A percentile compares a stretch with the other conserved stretches of the same genome.
Conservation (phyloP, 1,140 invertebrate genomes). For the Limonius californicus region DNA sequence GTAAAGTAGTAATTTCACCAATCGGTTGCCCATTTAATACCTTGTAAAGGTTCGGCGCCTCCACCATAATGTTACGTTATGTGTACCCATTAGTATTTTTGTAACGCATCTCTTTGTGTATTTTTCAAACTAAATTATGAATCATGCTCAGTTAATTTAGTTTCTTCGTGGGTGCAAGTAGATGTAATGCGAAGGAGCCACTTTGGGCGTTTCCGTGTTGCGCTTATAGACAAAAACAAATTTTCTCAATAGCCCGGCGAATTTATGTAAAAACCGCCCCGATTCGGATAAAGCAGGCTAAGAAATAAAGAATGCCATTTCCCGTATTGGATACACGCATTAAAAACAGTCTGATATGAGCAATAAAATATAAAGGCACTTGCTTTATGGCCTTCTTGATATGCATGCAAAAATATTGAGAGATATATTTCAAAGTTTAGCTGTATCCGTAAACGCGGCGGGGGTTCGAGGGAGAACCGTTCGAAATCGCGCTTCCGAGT, state of each 20-base stretch:
- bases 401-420: conserved; percentile 39
- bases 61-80: too few species aligned
- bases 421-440: conserved; percentile 37
- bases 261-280: conserved; percentile 10
- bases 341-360: conserved; percentile 40
- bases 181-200: too few species aligned
- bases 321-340: conserved; percentile 40
- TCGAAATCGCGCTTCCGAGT: conserved; percentile 15
- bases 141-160: too few species aligned
- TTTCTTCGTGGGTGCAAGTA: too few species aligned
- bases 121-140: too few species aligned
- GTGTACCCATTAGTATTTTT: too few species aligned
- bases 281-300: conserved; percentile 14
- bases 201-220: too few species aligned
- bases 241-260: conserved; percentile 1
- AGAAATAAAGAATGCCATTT: conserved; percentile 24
- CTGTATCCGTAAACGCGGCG: conserved; percentile 21
- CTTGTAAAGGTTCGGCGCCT: too few species aligned
- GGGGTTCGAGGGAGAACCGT: conserved; percentile 20
- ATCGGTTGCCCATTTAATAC: too few species aligned
- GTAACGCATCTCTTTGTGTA: too few species aligned
- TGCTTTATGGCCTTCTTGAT: conserved; percentile 40
- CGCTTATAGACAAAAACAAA: conserved; percentile 9
- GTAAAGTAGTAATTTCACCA: too few species aligned
- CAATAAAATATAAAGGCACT: conserved; percentile 40